Base-by-base conservation (phyloP, 2,888 invertebrate species). In the Cylindroiulus punctatus region DNA sequence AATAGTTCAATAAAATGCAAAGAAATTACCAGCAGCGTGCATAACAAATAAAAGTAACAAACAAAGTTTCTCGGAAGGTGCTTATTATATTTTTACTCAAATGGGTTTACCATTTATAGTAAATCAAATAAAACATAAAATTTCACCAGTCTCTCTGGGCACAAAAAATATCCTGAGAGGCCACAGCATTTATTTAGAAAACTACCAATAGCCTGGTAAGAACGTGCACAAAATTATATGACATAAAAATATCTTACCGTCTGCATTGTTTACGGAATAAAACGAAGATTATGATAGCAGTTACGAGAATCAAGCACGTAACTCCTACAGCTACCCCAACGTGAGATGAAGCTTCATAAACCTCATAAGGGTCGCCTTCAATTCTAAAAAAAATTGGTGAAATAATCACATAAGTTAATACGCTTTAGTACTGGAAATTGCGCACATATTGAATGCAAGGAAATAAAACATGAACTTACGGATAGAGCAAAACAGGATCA, bases 221-320 rank as follows among this genome's bases (percentile, higher is more conserved):
- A 36, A 36, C 36, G 7, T 36, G 36, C 36, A 2, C 36, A 36
- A 36, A 4, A 36, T 36, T 36, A 4, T 36, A 36, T 36, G 3
- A 36, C 36, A 36, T 36, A 36, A 36, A 36, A 36, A 36, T 7
- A 7, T 7, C 36, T 82, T 82, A 82, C 82, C 82, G 82, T 82
- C 82, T 36, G 36, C 40, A 36, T n/a, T 40, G 82, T 82, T 82
- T 82, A n/a, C 82, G 82, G 82, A 82, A 82, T 40, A 82, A 19
- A 36, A 82, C 36, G n/a, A 32, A 82, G 19, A 82, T n/a, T 1
- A n/a, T 40, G 22, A 82, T n/a, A 8, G 82, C 82, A 19, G 40
- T 40, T 19, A 82, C 40, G 82, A 82, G 4, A 19, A 82, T 12
- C 30, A 82, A 82, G 36, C 32, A 36, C 26, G 82, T 40, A n/a